Evolutionary conservation across 2,888 invertebrate species (phyloP), one percentile per base, ranked within the genome.

Genomic region (Eupithecia exiguata): DNA sequence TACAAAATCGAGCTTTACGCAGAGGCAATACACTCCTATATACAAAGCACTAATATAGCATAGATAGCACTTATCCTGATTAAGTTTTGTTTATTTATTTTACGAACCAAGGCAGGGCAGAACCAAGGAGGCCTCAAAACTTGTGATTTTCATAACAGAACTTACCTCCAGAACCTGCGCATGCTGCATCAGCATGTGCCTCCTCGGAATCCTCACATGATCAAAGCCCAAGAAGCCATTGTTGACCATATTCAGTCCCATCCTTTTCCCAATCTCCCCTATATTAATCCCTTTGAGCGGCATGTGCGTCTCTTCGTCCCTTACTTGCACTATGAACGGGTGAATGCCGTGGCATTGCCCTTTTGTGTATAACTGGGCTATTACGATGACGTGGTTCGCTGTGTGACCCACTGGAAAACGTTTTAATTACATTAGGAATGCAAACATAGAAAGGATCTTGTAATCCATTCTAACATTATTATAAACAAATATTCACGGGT

Each of bases 181-280:
- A 89, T 98, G 97, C 90, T 97, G 98, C 99, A 99, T 99, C 49
- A 99, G 90, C 98, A 99, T 97, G 77, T 98, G 94, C 18, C 95
- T 95, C 71, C 98, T 95, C 0, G 99, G 99, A 88, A 99, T 97
- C 81, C 98, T 95, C 7, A 98, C 96, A 81, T 98, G 95, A 68
- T 98, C 96, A 72, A 99, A 97, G 0, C 97, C 97, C 71, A 99
- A 91, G 88, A 97, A 99, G 0, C 99, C 99, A 88, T 99, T 99
- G 86, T 99, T 99, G 3, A 97, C 96, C 0, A 96, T 95, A 84
- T 98, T 97, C 95, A 98, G 97, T 9, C 98, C 99, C 78, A 99
- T 94, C 89, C 99, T 99, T 2, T 97, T 96, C 0, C 99, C 99
- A 80, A 99, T 98, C 89, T 99, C 99, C 0, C 99, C 99, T 70